These are phyloP conservation scores for Sarcophaga carnaria DNA, from an alignment of 2,888 invertebrate genomes.

Conservation along the genomic window DNA sequence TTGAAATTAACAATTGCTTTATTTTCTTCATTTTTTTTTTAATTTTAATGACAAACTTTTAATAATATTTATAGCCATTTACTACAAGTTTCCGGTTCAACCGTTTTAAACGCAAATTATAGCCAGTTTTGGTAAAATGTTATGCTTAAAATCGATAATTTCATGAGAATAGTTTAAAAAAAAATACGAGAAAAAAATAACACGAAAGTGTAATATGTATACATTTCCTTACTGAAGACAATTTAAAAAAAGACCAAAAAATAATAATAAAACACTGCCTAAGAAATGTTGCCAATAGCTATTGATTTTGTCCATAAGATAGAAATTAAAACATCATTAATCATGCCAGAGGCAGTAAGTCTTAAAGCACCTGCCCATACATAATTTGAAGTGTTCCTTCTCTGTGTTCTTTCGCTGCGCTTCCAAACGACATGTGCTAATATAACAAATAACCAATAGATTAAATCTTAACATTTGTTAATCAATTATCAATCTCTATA, in stretches of 20 bases:
- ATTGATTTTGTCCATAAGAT: conserved; percentile 26
- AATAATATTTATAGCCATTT: not conserved
- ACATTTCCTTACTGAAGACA: not conserved
- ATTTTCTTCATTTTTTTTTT: too few relatives aligned
- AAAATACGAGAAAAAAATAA: not conserved
- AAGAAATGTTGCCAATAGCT: not conserved
- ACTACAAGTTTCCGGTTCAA: not conserved
- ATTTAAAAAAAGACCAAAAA: not conserved
- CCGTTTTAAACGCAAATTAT: not conserved
- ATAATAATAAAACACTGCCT: not conserved
- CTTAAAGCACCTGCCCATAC: conserved; percentile 37
- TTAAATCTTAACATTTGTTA: conserved; percentile 60
- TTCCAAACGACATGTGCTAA: not conserved
- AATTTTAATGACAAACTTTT: not conserved
- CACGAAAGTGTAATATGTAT: not conserved
- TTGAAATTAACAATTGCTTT: too few relatives aligned
- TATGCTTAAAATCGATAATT: not conserved
- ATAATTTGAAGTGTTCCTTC: not conserved
- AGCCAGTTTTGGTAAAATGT: not conserved
- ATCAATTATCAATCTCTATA: conserved; percentile 60
- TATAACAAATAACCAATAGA: conserved; percentile 42
- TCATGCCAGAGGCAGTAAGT: conserved; percentile 20
- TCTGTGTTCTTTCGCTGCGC: not conserved
- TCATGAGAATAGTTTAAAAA: not conserved
- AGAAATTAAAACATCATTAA: conserved; percentile 45